Conservation (phyloP, 2,888 invertebrate genomes). For the Nipponacmea schrenckii region DNA sequence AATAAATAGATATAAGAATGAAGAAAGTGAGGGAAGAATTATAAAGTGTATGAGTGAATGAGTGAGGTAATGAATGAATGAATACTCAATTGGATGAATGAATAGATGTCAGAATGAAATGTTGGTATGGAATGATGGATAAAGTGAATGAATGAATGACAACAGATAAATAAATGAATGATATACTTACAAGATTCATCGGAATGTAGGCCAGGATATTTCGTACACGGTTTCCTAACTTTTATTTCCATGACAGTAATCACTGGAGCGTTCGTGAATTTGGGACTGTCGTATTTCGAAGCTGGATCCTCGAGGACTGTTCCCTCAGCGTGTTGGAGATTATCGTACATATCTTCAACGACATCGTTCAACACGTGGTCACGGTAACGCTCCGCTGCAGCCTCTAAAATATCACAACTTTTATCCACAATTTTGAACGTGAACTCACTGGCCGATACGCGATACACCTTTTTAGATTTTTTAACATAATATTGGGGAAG, state of each 20-base stretch:
- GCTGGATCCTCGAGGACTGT: constrained; percentile 45
- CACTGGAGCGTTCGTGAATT: constrained; percentile 42
- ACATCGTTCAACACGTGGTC: constrained; percentile 67
- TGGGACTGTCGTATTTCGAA: constrained; percentile 43
- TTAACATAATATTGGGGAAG: constrained; percentile 71
- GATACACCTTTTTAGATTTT: constrained; percentile 54
- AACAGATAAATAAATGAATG: too few species aligned
- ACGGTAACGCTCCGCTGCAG: constrained; percentile 72
- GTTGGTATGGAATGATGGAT: too few species aligned
- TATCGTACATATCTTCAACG: constrained; percentile 57
- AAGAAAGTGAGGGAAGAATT: too few species aligned
- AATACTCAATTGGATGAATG: too few species aligned
- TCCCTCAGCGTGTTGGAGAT: constrained; percentile 56
- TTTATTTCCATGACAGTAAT: constrained; percentile 46
- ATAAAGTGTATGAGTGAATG: too few species aligned
- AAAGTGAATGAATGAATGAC: too few species aligned
- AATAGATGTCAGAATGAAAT: too few species aligned
- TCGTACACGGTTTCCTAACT: constrained; percentile 51
- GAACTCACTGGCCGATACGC: constrained; percentile 44
- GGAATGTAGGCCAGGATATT: constrained; percentile 46
- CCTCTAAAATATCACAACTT: constrained; percentile 73
- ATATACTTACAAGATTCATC: constrained; percentile 60
- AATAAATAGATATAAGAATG: too few species aligned
- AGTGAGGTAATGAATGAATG: too few species aligned
- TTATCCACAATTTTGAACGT: constrained; percentile 65